Evolutionary conservation across 1,140 invertebrate species (phyloP).

Genomic region (Macrotrachela quadricornifera): DNA sequence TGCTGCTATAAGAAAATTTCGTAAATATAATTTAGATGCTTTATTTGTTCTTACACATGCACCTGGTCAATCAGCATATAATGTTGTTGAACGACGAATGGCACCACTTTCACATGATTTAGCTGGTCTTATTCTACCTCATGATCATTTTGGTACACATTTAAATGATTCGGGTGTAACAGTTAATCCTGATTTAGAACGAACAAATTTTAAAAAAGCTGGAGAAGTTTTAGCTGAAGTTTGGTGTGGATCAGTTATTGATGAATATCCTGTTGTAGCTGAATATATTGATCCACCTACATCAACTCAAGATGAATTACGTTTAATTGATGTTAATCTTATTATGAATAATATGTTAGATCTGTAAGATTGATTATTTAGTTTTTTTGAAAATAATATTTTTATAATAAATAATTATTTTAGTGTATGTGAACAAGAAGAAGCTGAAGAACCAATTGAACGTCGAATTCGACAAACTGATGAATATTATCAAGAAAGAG

Average conservation of each 20-base stretch:
- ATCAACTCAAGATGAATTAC: no score
- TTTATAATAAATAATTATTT: no score
- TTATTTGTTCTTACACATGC: slow-evolving; percentile 28
- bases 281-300: slow-evolving; percentile 12
- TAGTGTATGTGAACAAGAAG: no score
- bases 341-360: no score
- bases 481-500: no score
- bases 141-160: slow-evolving; percentile 26
- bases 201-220: slow-evolving; percentile 19
- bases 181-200: slow-evolving; percentile 20
- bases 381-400: no score
- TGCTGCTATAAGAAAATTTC: slow-evolving; percentile 22
- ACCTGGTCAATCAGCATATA: slow-evolving; percentile 24
- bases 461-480: no score
- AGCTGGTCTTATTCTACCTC: slow-evolving; percentile 22
- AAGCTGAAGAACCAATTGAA: no score
- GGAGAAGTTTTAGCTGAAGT: slow-evolving; percentile 16
- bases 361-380: no score
- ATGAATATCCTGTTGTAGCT: slow-evolving; percentile 17
- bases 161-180: slow-evolving; percentile 19
- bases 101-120: slow-evolving; percentile 25
- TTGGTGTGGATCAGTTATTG: slow-evolving; percentile 15
- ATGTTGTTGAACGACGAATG: slow-evolving; percentile 21
- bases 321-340: no score
- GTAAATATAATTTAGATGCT: slow-evolving; percentile 24